Conservation (phyloP, 2,888 invertebrate species). For the Clistopyga incitator region DNA sequence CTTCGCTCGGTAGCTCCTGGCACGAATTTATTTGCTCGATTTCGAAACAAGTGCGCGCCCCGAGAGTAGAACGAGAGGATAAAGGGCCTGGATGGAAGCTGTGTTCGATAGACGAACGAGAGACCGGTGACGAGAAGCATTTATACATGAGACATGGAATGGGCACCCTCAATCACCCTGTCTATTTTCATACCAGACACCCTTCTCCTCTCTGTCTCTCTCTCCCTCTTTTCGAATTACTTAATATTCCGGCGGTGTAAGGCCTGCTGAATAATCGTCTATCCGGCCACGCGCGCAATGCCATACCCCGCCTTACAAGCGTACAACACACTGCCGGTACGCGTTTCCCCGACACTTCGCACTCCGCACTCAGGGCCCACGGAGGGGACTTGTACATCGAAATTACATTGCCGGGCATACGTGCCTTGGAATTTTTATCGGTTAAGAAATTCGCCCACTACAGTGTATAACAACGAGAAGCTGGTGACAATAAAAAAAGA, state of each 20-base stretch:
- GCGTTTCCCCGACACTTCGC: conserved; percentile 45
- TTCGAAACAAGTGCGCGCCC: conserved; percentile 72
- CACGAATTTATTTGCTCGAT: conserved; percentile 78
- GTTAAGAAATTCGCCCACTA: conserved; percentile 19
- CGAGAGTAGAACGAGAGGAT: conserved; percentile 39
- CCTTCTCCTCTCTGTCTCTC: too few relatives aligned
- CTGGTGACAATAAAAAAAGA: background rate
- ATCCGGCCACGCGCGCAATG: conserved; percentile 54
- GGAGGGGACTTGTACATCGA: conserved; percentile 59
- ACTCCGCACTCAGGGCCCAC: conserved; percentile 29
- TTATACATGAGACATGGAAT: conserved; percentile 49
- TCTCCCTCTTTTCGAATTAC: conserved; percentile 65
- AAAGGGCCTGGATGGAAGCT: conserved; percentile 39
- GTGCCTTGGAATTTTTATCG: conserved; percentile 63
- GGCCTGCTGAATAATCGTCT: conserved; percentile 70
- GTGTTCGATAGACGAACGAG: conserved; percentile 39
- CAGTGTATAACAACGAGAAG: background rate
- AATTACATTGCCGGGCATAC: conserved; percentile 66
- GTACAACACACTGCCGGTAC: conserved; percentile 45
- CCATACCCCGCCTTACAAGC: conserved; percentile 10
- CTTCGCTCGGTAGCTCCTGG: conserved; percentile 61
- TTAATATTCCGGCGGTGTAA: conserved; percentile 77
- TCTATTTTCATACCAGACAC: conserved; percentile 74
- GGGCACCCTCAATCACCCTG: conserved; percentile 45
- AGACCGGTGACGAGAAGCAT: conserved; percentile 59